These are phyloP conservation scores for Zoanthus solanderi DNA, from an alignment of 92 coral and sea anemone genomes.

Conservation along the genomic window DNA sequence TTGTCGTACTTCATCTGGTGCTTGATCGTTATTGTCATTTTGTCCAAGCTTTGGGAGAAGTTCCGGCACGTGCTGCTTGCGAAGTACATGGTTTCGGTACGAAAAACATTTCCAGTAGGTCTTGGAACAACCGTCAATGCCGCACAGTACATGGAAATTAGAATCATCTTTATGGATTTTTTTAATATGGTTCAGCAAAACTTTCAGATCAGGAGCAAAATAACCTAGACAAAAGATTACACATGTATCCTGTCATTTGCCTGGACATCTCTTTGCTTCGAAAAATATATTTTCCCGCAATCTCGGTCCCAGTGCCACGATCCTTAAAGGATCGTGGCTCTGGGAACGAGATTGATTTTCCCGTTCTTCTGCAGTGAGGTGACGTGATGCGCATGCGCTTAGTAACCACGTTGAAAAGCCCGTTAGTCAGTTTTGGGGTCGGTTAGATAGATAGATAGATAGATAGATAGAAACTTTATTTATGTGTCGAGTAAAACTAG, in stretches of 20 bases:
- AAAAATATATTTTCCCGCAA: not conserved
- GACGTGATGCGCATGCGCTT: constrained; percentile 13
- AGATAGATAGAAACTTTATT: no score
- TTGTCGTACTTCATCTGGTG: constrained; percentile 32
- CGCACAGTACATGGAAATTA: constrained; percentile 72
- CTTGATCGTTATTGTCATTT: constrained; percentile 14
- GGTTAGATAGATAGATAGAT: no score
- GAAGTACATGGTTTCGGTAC: constrained; percentile 68
- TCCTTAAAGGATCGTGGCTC: constrained; percentile 8
- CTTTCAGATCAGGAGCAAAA: constrained; percentile 46
- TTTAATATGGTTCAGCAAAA: constrained; percentile 58
- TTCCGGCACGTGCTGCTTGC: constrained; percentile 61
- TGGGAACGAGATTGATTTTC: constrained; percentile 12
- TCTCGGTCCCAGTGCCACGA: constrained; percentile 11
- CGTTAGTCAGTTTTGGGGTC: not conserved
- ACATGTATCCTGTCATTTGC: constrained; percentile 29
- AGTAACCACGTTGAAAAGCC: not conserved
- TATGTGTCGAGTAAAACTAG: no score
- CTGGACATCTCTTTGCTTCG: not conserved
- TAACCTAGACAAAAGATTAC: constrained; percentile 61
- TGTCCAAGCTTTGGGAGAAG: constrained; percentile 7
- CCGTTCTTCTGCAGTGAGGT: constrained; percentile 5
- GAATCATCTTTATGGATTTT: constrained; percentile 62
- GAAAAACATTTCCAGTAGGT: constrained; percentile 61
- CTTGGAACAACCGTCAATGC: constrained; percentile 70